Evolutionary conservation across 1,140 invertebrate genomes (phyloP).

Genomic region (Rhopalosiphum maidis): DNA sequence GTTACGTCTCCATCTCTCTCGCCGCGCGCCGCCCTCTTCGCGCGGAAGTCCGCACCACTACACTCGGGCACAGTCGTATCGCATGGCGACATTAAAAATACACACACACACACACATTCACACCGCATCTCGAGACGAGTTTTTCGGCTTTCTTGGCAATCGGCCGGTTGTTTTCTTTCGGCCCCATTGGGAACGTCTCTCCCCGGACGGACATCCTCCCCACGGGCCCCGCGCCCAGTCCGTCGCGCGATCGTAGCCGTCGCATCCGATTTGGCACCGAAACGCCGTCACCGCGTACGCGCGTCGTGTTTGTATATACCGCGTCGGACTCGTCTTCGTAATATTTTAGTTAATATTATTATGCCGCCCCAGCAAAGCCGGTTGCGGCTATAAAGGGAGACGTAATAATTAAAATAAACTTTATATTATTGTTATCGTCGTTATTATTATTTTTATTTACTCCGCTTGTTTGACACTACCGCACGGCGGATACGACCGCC

Average conservation of each 20-base stretch:
- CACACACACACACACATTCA: neutral
- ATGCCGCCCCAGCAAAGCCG: neutral
- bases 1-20: neutral
- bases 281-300: neutral
- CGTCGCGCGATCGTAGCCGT: neutral
- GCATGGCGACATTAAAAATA: neutral
- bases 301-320: neutral
- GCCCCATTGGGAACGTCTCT: neutral
- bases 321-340: neutral
- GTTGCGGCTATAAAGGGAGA: neutral
- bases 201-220: neutral
- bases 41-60: neutral
- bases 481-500: neutral
- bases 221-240: neutral
- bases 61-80: neutral
- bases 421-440: neutral
- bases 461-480: neutral
- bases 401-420: neutral
- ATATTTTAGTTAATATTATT: neutral
- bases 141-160: conserved; percentile 29
- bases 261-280: conserved; percentile 32
- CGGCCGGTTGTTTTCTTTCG: neutral
- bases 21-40: no score
- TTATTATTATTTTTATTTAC: neutral
- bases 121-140: neutral